Base-by-base conservation (phyloP, 1,140 invertebrate species). In the Drosophila orosa region DNA sequence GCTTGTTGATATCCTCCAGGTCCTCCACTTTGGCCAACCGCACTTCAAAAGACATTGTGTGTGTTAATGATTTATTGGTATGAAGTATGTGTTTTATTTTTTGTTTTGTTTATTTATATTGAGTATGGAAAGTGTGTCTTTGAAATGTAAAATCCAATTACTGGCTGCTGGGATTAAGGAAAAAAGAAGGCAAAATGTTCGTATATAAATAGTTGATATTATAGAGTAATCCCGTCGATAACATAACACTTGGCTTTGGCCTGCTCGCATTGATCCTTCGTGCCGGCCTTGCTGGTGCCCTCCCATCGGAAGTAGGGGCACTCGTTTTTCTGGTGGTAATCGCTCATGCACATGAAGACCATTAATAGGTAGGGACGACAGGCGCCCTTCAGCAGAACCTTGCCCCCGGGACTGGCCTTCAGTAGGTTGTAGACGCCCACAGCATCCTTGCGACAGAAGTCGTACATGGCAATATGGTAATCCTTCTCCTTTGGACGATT, bases 271-370 rank as follows among this genome's bases (percentile, higher is more conserved):
- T 31, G 37, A 15, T 71, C 48, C 33, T 76, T 56, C 0, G 66
- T 72, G 2, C 54, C 39, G 0, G 48, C 9, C 29, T 62, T 67
- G 0, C 13, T 8, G n/a, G 1, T 24, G 3, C 77, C 69, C 42
- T 60, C 58, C 86, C 86, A 90, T 8, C 66, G 66, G 39, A 87
- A 90, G n/a, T 90, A 90, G 27, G 86, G 86, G n/a, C 86, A 90
- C 12, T 56, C 57, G 25, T 86, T 33, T 33, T 86, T 86, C 17
- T 63, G 44, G 27, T 90, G 86, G 12, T 90, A 90, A 0, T 90
- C 79, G 29, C 62, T 42, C 27, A 68, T 40, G 55, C 86, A 90
- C 7, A 90, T 1, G 19, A 72, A 86, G 0, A 90, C 71, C 48
- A 86, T 63, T 27, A 80, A 5, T 0, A 87, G 55, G n/a, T 72